These are phyloP conservation scores for Drosophila pallidifrons DNA, from an alignment of 1,140 invertebrate species.

Conservation along the genomic window DNA sequence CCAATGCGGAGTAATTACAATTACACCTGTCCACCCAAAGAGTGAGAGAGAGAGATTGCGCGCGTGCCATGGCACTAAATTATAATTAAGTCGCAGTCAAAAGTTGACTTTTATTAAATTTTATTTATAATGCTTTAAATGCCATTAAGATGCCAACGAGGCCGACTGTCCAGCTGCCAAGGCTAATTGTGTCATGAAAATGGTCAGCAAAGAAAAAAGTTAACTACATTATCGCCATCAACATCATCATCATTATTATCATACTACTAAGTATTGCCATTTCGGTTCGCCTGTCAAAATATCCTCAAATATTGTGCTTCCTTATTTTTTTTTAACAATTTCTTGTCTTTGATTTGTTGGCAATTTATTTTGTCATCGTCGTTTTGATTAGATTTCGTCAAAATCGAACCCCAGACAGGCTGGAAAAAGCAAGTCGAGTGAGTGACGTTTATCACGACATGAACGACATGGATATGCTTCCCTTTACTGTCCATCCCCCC, in stretches of 20 bases:
- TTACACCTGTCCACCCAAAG: constrained; percentile 67
- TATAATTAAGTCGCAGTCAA: constrained; percentile 76
- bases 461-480: constrained; percentile 41
- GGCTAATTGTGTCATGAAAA: constrained; percentile 60
- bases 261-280: constrained; percentile 27
- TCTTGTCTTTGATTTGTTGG: constrained; percentile 58
- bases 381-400: constrained; percentile 71
- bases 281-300: constrained; percentile 18
- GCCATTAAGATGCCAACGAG: constrained; percentile 59
- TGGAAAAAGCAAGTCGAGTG: constrained; percentile 40
- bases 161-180: constrained; percentile 30
- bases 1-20: constrained; percentile 71
- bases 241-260: constrained; percentile 29
- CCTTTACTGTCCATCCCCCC: not conserved
- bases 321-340: constrained; percentile 30
- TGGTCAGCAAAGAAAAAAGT: not conserved
- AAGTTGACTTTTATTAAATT: constrained; percentile 82
- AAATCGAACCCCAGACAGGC: constrained; percentile 28
- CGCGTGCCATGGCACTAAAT: constrained; percentile 75
- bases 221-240: constrained; percentile 9
- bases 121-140: constrained; percentile 79
- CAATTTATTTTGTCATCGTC: constrained; percentile 75
- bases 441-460: constrained; percentile 77
- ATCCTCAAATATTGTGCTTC: constrained; percentile 18
- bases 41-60: not conserved